Percentiles rank a stretch among this genome's conserved stretches.
Evolutionary conservation across 2,113 vertebrate species (phyloP).

Genomic region (Cyprinodon variegatus): DNA sequence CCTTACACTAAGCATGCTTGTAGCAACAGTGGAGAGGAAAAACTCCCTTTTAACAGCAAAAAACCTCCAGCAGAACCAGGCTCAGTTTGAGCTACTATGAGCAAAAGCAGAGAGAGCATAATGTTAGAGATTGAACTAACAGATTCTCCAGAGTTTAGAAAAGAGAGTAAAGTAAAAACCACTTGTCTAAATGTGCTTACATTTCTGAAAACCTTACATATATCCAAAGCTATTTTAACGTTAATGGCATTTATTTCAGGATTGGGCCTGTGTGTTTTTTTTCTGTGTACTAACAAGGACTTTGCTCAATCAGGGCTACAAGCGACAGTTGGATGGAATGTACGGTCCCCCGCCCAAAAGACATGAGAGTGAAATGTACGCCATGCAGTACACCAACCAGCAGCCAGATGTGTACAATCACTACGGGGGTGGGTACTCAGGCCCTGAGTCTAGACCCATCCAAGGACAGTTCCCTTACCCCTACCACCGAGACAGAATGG

Average conservation of each 20-base stretch:
- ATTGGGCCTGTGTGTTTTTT: neutral
- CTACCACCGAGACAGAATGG: slow-evolving; percentile 89
- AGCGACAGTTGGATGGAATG: slow-evolving; percentile 95
- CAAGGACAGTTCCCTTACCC: slow-evolving; percentile 93
- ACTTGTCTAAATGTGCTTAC: neutral
- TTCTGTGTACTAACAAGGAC: neutral
- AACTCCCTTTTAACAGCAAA: too few relatives aligned
- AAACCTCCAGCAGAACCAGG: too few relatives aligned
- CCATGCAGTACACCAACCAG: slow-evolving; percentile 91
- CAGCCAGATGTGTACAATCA: slow-evolving; percentile 94
- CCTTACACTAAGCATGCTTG: too few relatives aligned
- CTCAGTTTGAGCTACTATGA: too few relatives aligned
- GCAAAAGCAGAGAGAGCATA: too few relatives aligned
- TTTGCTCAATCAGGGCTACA: slow-evolving; percentile 86
- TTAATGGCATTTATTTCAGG: neutral
- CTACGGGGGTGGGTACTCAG: slow-evolving; percentile 87
- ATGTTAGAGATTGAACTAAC: too few relatives aligned
- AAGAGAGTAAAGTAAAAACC: too few relatives aligned
- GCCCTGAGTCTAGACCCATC: slow-evolving; percentile 89
- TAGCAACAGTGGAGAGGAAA: too few relatives aligned
- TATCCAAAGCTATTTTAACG: neutral
- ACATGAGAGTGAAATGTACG: slow-evolving; percentile 93
- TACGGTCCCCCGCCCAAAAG: slow-evolving; percentile 94
- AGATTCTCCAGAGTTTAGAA: too few relatives aligned
- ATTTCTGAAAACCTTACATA: too few relatives aligned